Evolutionary conservation across 1,140 invertebrate species (phyloP), one percentile per base, ranked within the genome.

Genomic region (Drosophila trapezifrons): DNA sequence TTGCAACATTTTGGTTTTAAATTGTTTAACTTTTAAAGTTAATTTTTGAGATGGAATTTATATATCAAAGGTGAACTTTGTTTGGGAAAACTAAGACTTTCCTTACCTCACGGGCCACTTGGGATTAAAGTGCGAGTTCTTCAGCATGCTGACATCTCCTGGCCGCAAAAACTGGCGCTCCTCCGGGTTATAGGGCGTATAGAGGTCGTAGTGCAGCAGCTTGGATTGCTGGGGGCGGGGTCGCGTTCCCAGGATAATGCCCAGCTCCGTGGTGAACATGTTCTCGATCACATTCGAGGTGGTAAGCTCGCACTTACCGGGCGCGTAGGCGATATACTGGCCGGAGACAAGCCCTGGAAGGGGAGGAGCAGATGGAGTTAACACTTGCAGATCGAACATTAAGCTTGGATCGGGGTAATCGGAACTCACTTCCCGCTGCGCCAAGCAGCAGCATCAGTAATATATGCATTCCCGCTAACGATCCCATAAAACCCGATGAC

Each of bases 111-210:
- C 75, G 27, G 89, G 90, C 75, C 91, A 92, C 18, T 76, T 87
- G 12, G 70, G 15, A 87, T 93, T 90, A 15, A 93, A 93, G 47
- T 79, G 58, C 2, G 92, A 93, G 0, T 63, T 74, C 64, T 51
- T 71, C 7, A 91, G 75, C 46, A 54, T 46, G 13, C 37, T 57
- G 9, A 78, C 9, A 62, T 91, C 76, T 7, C 80, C 90, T 6
- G 77, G 46, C 7, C 60, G 56, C 15, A 91, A 46, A 0, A 80
- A 10, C 38, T 91, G 90, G 0, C 80, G 69, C 59, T 75, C 17
- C n/a, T 85, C 51, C 0, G 83, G 80, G 73, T 91, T 91, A 1
- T 63, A 42, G 0, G 83, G 78, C 0, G 90, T 91, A 38, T 91
- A 91, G 3, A 91, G 80, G 71, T 91, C 90, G n/a, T 82, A 91